Conservation (phyloP, 1,140 invertebrate genomes). For the Saccostrea glomerata region DNA sequence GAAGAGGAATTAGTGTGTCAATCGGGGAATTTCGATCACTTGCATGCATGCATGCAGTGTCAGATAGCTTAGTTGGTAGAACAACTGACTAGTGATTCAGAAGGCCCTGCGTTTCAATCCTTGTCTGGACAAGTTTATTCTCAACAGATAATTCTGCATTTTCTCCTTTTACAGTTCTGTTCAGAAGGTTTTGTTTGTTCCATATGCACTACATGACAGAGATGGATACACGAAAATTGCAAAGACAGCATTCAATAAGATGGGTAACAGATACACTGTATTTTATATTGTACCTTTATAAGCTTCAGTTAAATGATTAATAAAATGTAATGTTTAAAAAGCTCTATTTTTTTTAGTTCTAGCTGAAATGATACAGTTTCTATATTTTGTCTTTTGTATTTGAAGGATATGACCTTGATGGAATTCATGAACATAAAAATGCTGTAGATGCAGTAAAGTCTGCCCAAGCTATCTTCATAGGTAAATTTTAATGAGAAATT, state of each 20-base stretch:
- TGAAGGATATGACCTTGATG: conserved; percentile 61
- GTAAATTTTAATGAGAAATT: conserved; percentile 23
- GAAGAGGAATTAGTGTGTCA: no score
- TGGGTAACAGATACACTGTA: conserved; percentile 79
- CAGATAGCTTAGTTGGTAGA: no score
- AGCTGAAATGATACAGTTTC: background rate
- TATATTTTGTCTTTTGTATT: background rate
- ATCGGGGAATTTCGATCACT: no score
- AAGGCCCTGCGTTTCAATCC: no score
- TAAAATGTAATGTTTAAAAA: background rate
- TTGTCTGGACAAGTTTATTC: no score
- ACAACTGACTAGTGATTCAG: no score
- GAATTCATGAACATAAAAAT: conserved; percentile 61
- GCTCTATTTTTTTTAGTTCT: background rate
- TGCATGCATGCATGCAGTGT: no score
- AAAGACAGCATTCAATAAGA: conserved; percentile 82
- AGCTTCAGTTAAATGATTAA: background rate
- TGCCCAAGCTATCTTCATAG: conserved; percentile 64
- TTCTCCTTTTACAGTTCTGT: conserved; percentile 78
- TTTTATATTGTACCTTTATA: background rate
- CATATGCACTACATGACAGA: conserved; percentile 86
- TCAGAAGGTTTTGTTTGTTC: conserved; percentile 86
- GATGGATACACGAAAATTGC: conserved; percentile 85
- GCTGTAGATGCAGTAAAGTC: conserved; percentile 59
- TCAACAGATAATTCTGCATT: no score